Base-by-base conservation (phyloP, 2,113 vertebrate species). In the Tragelaphus scriptus region DNA sequence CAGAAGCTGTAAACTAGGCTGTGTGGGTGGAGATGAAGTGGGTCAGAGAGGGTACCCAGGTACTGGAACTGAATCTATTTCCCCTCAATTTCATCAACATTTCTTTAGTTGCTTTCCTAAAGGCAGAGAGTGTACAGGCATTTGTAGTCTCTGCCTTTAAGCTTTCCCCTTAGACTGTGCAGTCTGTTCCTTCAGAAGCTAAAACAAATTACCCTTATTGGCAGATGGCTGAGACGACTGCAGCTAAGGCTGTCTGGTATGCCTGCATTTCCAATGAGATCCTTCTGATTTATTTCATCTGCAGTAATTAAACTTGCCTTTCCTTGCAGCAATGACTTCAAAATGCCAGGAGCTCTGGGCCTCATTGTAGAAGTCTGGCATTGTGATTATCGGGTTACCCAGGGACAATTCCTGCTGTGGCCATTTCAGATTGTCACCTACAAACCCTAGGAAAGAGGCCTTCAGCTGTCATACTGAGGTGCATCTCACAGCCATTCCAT, bases 281-380 rank as follows among this genome's bases (percentile, higher is more conserved):
- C 91, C 49, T 97, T 96, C 97, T 99, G 99, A 99, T 99, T 99
- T 99, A 99, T 99, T 98, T 98, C 96, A 93, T 98, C 98, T 97
- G 99, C 98, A 99, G 98, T 98, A 98, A 99, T 99, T 99, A 98
- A 98, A 97, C 93, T 97, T 89, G 96, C 84, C 97, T 96, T 94
- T 53, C 79, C 26, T 55, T 96, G 17, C 91, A 40, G 98, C 13
- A 68, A 90, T 93, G 96, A 10, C 94, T 95, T 98, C 96, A 97
- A 98, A 99, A 98, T 98, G 97, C 85, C 95, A n/a, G 75, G n/a
- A 49, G 28, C 3, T 96, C 25, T 95, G 84, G 97, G 56, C 2
- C 19, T 93, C 77, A 16, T 9, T 88, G 80, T 77, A 86, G 81
- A 88, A 51, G 3, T 47, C 53, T 88, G 28, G 26, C 90, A 0